Evolutionary conservation across 1,140 invertebrate species (phyloP), one percentile per base, ranked within the genome.

Genomic region (Halesus radiatus): DNA sequence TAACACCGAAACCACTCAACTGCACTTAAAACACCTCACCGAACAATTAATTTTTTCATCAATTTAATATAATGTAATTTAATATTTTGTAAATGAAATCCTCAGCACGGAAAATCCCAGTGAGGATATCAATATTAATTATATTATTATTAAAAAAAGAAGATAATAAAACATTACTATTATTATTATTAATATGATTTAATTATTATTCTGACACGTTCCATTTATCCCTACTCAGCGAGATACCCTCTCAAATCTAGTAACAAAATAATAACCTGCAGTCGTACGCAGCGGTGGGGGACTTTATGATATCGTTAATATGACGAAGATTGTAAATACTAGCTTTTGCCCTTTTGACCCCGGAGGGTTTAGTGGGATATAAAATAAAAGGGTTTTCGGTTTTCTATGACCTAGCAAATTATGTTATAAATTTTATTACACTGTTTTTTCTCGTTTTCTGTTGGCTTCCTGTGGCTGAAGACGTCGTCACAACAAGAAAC

Each of bases 261-360:
- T 18, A 22, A 52, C 68, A 22, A 37, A 72, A 66, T 72, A 50
- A 72, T 23, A 45, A 52, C 68, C 50, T 52, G 7, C 70, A 26
- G 52, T 45, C 66, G 18, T 20, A 56, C 20, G 54, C 53, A 18
- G n/a, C 45, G 23, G n/a, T 74, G 23, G n/a, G n/a, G 54, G 53
- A 32, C 22, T 74, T 74, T 54, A 74, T 74, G 70, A 56, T 74
- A 74, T 74, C 52, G 70, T 74, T 74, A 74, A 74, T 70, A 50
- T 56, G 70, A 56, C 70, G 26, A 74, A 54, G 70, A 74, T 74
- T 74, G 70, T 74, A 74, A 74, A 74, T 74, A 54, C 56, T 74
- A 74, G 54, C 70, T 54, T 54, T 54, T 54, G 29, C 22, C 70
- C 70, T 74, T 74, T 74, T 72, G 45, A 23, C 18, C 29, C 68